Conservation (phyloP, 2,888 invertebrate species). For the Sesamia inferens region DNA sequence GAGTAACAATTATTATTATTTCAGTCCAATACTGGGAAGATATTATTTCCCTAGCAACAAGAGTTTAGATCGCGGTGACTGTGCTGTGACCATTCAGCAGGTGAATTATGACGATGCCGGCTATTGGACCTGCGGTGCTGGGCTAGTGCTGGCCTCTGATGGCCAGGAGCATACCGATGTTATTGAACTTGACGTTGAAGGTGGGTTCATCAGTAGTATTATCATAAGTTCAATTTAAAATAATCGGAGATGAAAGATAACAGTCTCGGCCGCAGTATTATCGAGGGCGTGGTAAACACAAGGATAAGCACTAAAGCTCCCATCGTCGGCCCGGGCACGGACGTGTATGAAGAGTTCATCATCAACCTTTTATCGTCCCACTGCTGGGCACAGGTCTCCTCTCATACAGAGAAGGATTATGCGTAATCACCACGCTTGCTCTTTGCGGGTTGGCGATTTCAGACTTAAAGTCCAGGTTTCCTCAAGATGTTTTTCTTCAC, state of each 20-base stretch:
- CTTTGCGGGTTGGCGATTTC: too few relatives aligned
- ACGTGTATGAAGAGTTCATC: background rate
- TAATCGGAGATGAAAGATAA: background rate
- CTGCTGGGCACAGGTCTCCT: too few relatives aligned
- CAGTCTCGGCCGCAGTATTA: background rate
- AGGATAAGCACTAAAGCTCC: background rate
- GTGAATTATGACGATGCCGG: conserved; percentile 83
- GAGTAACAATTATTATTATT: conserved; percentile 49
- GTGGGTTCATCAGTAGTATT: conserved; percentile 60
- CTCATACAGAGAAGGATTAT: too few relatives aligned
- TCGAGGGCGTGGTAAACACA: background rate
- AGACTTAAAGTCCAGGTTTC: too few relatives aligned
- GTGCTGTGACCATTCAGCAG: conserved; percentile 84
- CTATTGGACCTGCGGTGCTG: conserved; percentile 86
- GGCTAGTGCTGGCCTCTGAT: conserved; percentile 70
- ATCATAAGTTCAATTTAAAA: background rate
- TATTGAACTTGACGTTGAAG: conserved; percentile 80
- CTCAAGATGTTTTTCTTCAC: too few relatives aligned
- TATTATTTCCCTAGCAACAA: conserved; percentile 84
- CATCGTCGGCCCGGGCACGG: background rate
- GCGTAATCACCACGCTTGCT: too few relatives aligned
- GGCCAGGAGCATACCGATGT: conserved; percentile 81
- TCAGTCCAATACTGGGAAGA: conserved; percentile 79
- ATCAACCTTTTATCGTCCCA: too few relatives aligned
- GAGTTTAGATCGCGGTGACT: conserved; percentile 85